Evolutionary conservation across 2,113 vertebrate species (phyloP).

Genomic region (Tachysurus fulvidraco): DNA sequence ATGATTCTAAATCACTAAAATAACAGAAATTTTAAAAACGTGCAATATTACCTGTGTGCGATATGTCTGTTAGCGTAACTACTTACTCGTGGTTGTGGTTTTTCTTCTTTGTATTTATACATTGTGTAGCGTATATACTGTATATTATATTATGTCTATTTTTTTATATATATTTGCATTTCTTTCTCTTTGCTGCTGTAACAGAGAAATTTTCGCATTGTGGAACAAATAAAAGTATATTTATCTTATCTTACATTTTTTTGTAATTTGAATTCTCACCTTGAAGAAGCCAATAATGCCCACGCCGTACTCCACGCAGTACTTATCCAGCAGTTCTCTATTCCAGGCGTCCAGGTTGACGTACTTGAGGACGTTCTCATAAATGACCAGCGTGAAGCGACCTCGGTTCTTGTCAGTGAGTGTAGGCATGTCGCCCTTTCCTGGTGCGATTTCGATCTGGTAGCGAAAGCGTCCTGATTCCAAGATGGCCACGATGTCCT

Average conservation of each 20-base stretch:
- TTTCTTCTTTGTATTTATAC: too few species aligned
- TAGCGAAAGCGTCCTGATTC: slow-evolving; percentile 88
- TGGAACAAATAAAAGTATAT: too few species aligned
- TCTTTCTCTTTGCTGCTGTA: too few species aligned
- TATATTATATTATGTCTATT: too few species aligned
- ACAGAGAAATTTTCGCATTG: too few species aligned
- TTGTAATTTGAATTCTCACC: slow-evolving; percentile 60
- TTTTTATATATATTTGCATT: too few species aligned
- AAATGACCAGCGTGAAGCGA: slow-evolving; percentile 84
- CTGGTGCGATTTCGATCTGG: slow-evolving; percentile 84
- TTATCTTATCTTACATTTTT: too few species aligned
- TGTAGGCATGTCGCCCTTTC: slow-evolving; percentile 89
- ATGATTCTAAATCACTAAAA: not conserved
- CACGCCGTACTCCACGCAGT: slow-evolving; percentile 86
- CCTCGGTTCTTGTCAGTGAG: slow-evolving; percentile 85
- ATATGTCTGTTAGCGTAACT: too few species aligned
- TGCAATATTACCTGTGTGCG: too few species aligned
- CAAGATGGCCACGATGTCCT: slow-evolving; percentile 88
- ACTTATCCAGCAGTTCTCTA: slow-evolving; percentile 87
- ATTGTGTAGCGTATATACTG: too few species aligned
- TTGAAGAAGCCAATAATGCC: slow-evolving; percentile 90
- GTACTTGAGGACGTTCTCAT: slow-evolving; percentile 88
- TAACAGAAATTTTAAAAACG: too few species aligned
- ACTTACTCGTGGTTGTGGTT: too few species aligned
- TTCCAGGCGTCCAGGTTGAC: slow-evolving; percentile 90